Evolutionary conservation across 2,113 vertebrate species (phyloP), one percentile per base, ranked within the genome.

Genomic region (Antennarius striatus): DNA sequence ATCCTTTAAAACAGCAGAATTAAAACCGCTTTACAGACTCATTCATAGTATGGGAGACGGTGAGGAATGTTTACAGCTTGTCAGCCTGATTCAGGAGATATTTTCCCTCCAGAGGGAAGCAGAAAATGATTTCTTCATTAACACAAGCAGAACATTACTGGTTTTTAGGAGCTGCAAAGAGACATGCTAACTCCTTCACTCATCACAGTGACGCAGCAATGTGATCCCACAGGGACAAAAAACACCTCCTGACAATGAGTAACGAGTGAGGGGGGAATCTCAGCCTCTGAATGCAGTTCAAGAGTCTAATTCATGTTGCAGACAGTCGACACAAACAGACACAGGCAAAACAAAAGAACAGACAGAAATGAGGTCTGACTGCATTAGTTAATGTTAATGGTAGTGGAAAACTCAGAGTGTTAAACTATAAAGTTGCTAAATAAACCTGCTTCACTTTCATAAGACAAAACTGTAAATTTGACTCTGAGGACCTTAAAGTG

Each of bases 11-110:
- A 49, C 58, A 82, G 58, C 67, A 71, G 75, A 86, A 88, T 71
- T 73, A 84, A 79, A 84, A 78, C 47, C 71, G 74, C 67, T 89
- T 90, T 85, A 90, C 75, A 84, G 75, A 86, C 81, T 86, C 1
- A 0, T 59, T 73, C 69, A 49, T 78, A 82, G 80, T 68, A 73
- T 73, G 73, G 59, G 70, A 78, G 62, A 85, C 65, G 70, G 50
- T 3, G 22, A 80, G 56, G 74, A 88, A 85, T 75, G 53, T 80
- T 83, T 66, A 85, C 63, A 68, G 64, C 69, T 63, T 79, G 43
- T 85, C 50, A 49, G 59, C 39, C 42, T 69, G 48, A 71, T 75
- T 81, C 70, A 61, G 22, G 11, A 50, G 46, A 50, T 67, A 68
- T 73, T 73, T 73, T 68, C 39, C 56, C 57, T 55, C 55, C 59